Conservation (phyloP, 2,888 invertebrate species). For the Clusia tigrina region DNA sequence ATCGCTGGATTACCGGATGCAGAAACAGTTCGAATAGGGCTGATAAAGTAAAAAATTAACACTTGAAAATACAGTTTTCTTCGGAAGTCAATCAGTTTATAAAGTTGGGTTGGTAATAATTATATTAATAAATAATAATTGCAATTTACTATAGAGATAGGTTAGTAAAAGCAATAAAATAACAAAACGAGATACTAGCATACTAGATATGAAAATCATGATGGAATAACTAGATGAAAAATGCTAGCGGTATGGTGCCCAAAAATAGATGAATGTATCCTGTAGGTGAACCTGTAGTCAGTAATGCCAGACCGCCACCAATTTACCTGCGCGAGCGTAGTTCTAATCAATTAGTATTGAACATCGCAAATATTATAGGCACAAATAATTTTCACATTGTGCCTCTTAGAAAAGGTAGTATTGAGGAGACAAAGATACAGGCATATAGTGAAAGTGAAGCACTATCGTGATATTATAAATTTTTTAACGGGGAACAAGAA, state of each 20-base stretch:
- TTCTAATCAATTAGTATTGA: too few relatives aligned
- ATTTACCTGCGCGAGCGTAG: too few relatives aligned
- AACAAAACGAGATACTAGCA: not conserved
- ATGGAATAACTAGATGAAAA: conserved; percentile 9
- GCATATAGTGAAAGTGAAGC: too few relatives aligned
- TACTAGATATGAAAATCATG: conserved; percentile 9
- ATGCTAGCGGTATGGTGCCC: conserved; percentile 15
- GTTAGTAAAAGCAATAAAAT: not conserved
- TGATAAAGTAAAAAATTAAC: not conserved
- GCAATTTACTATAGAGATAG: not conserved
- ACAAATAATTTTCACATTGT: too few relatives aligned
- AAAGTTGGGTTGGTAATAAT: not conserved
- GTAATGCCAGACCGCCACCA: too few relatives aligned
- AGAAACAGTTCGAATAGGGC: not conserved
- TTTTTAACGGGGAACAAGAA: too few relatives aligned
- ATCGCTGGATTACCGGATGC: not conserved
- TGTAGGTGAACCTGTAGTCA: too few relatives aligned
- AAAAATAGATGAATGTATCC: conserved; percentile 5
- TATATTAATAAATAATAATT: not conserved
- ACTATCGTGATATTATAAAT: too few relatives aligned
- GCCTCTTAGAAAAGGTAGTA: too few relatives aligned
- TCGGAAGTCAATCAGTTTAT: not conserved
- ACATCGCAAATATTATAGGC: too few relatives aligned
- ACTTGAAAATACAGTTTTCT: not conserved
- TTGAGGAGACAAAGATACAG: too few relatives aligned